These are phyloP conservation scores for Lacanobia wlatinum DNA, from an alignment of 2,888 invertebrate species.

Conservation along the genomic window DNA sequence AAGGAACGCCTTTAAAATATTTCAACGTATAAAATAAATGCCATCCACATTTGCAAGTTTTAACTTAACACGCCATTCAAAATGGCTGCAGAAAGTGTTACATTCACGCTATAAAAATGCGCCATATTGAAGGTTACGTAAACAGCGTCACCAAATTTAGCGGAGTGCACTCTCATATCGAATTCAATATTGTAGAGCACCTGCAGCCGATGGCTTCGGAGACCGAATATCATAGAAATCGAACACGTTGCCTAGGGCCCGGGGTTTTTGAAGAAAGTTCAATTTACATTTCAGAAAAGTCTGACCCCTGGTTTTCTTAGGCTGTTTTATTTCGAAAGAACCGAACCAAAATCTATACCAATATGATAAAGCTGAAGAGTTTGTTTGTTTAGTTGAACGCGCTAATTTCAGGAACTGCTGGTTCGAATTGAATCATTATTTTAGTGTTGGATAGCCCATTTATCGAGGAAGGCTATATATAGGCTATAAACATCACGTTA, in stretches of 20 bases:
- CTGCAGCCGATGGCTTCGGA: slow-evolving; percentile 41
- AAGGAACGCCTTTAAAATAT: slow-evolving; percentile 2
- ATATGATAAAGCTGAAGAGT: too few species aligned
- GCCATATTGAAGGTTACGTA: slow-evolving; percentile 37
- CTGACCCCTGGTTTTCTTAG: background rate
- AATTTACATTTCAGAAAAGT: slow-evolving; percentile 8
- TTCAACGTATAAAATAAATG: slow-evolving; percentile 4
- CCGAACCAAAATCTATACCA: too few species aligned
- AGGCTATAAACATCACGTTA: too few species aligned
- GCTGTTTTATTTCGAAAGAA: too few species aligned
- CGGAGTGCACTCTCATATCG: slow-evolving; percentile 56
- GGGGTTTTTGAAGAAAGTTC: background rate
- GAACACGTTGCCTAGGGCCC: slow-evolving; percentile 3
- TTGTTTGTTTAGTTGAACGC: too few species aligned
- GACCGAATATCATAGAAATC: slow-evolving; percentile 31
- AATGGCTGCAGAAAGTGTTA: slow-evolving; percentile 19
- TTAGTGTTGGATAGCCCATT: too few species aligned
- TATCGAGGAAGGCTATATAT: too few species aligned
- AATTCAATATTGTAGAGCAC: slow-evolving; percentile 55
- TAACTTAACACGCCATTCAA: slow-evolving; percentile 21
- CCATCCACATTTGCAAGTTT: slow-evolving; percentile 12
- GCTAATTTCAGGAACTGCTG: too few species aligned
- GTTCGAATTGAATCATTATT: too few species aligned
- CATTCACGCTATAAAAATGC: slow-evolving; percentile 17
- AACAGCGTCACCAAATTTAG: slow-evolving; percentile 52